Evolutionary conservation across 2,888 invertebrate genomes (phyloP).

Genomic region (Yponomeuta sedellus): DNA sequence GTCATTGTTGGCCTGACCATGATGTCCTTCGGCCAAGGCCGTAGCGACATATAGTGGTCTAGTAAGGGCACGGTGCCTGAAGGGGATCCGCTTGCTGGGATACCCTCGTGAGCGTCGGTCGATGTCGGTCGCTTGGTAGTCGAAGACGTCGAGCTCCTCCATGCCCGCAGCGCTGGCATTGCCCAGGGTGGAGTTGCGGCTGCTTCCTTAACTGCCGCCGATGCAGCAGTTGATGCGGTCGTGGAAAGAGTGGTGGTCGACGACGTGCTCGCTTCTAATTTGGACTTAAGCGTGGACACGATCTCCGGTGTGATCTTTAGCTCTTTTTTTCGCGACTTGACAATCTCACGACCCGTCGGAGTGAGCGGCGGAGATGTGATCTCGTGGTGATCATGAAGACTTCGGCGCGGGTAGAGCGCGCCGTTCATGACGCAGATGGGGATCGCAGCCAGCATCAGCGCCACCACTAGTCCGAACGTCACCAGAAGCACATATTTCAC

Average conservation of each 20-base stretch:
- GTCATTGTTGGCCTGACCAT: slow-evolving; percentile 58
- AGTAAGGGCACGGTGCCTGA: slow-evolving; percentile 48
- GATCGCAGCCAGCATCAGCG: slow-evolving; percentile 49
- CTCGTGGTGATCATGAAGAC: slow-evolving; percentile 38
- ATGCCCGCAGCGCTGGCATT: slow-evolving; percentile 68
- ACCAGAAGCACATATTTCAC: slow-evolving; percentile 56
- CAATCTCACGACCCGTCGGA: slow-evolving; percentile 46
- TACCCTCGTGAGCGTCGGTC: slow-evolving; percentile 44
- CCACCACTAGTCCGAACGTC: slow-evolving; percentile 50
- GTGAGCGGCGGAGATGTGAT: slow-evolving; percentile 43
- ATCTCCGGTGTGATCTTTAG: slow-evolving; percentile 47
- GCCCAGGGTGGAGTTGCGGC: slow-evolving; percentile 67
- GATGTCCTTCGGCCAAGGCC: slow-evolving; percentile 61
- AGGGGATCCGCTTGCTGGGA: slow-evolving; percentile 35
- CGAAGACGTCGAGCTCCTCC: slow-evolving; percentile 52
- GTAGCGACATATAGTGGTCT: slow-evolving; percentile 52
- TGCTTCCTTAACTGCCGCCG: slow-evolving; percentile 38
- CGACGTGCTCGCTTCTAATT: slow-evolving; percentile 40
- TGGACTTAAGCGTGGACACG: slow-evolving; percentile 40
- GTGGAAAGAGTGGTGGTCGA: slow-evolving; percentile 32
- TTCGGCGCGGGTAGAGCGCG: slow-evolving; percentile 41
- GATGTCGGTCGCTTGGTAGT: slow-evolving; percentile 50
- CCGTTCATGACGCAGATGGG: slow-evolving; percentile 59
- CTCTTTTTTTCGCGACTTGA: slow-evolving; percentile 60
- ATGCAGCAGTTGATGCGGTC: slow-evolving; percentile 34